Percentiles rank a stretch among this genome's conserved stretches.
These are phyloP conservation scores for Hydrocynus forskahlii DNA, from an alignment of 2,797 vertebrate genomes.

Conservation along the genomic window DNA sequence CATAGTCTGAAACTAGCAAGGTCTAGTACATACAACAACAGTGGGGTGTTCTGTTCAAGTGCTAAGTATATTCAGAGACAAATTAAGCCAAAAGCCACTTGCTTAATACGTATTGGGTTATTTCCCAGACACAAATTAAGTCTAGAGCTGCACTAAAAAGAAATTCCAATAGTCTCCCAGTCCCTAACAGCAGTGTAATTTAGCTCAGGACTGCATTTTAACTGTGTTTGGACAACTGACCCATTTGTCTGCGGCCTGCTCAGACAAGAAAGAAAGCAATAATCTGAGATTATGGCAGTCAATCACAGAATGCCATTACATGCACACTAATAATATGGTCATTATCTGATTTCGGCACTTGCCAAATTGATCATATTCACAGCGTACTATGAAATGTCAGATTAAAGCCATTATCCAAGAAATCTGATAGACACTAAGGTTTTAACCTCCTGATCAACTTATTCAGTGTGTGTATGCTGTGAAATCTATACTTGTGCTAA, in stretches of 20 bases:
- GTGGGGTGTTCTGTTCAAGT: background rate
- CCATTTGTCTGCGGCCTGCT: background rate
- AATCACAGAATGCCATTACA: background rate
- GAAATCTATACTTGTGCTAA: too few relatives aligned
- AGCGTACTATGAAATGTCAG: background rate
- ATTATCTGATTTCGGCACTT: background rate
- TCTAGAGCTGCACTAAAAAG: background rate
- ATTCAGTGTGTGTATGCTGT: too few relatives aligned
- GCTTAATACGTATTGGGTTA: background rate
- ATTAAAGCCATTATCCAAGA: background rate
- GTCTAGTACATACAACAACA: background rate
- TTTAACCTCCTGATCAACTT: too few relatives aligned
- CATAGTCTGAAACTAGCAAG: background rate
- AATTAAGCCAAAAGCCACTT: background rate
- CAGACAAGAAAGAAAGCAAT: background rate
- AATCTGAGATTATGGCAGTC: background rate
- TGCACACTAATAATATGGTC: background rate
- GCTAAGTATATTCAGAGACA: background rate
- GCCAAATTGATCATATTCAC: background rate
- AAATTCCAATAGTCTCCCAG: background rate
- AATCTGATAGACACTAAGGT: background rate
- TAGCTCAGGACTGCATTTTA: background rate
- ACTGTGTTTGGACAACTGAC: background rate
- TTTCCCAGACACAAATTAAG: background rate
- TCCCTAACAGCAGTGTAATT: background rate